Percentiles rank a stretch among this genome's conserved stretches.
Evolutionary conservation across 2,888 invertebrate genomes (phyloP).

Genomic region (Phlogophora meticulosa): DNA sequence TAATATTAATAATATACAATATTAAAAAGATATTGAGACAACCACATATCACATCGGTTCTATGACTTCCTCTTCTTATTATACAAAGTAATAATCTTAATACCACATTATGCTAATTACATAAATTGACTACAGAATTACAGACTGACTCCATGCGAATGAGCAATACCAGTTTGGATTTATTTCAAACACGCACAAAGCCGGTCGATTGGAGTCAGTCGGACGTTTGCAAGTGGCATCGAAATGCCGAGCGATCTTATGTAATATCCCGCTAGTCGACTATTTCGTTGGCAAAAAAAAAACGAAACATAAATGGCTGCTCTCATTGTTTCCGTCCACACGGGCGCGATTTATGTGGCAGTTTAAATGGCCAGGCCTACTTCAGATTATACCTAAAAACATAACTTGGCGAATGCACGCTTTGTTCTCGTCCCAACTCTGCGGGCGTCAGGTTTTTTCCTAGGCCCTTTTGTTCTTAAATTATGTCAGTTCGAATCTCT

Average conservation of each 20-base stretch:
- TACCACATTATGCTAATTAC: constrained; percentile 63
- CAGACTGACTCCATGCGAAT: constrained; percentile 55
- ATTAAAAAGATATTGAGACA: constrained; percentile 18
- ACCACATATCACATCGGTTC: constrained; percentile 36
- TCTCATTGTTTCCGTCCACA: constrained; percentile 85
- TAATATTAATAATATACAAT: constrained; percentile 33
- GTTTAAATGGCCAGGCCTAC: constrained; percentile 82
- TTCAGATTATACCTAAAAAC: constrained; percentile 79
- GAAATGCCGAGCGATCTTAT: constrained; percentile 76
- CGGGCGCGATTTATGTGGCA: constrained; percentile 87
- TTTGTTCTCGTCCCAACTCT: constrained; percentile 84
- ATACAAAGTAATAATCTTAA: constrained; percentile 54
- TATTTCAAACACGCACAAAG: constrained; percentile 67
- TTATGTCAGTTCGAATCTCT: constrained; percentile 84
- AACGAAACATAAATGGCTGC: constrained; percentile 76
- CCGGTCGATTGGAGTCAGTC: constrained; percentile 68
- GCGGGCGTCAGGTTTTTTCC: constrained; percentile 81
- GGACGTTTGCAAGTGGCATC: constrained; percentile 70
- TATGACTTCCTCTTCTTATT: constrained; percentile 51
- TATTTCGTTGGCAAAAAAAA: constrained; percentile 76
- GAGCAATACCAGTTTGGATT: constrained; percentile 68
- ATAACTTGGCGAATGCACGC: constrained; percentile 81
- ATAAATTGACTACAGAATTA: constrained; percentile 48
- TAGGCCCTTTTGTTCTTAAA: constrained; percentile 87
- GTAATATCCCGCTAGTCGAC: constrained; percentile 79